Conservation (phyloP, 2,797 vertebrate genomes). For the Spinus pinus region DNA sequence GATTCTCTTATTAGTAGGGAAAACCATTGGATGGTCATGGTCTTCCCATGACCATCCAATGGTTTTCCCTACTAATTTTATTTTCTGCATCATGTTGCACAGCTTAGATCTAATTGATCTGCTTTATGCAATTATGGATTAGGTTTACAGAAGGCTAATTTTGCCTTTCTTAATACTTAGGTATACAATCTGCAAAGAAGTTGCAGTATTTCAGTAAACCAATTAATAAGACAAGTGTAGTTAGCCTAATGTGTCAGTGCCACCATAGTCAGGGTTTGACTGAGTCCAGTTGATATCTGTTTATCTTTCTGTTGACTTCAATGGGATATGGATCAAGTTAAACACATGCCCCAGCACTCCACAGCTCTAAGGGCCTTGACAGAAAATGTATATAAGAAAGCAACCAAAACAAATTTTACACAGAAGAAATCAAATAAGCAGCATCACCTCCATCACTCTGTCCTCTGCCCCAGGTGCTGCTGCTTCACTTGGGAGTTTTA, state of each 20-base stretch:
- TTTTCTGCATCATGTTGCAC: not conserved
- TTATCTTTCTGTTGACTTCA: not conserved
- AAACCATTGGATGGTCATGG: too few species aligned
- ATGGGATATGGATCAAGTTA: not conserved
- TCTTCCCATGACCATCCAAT: not conserved
- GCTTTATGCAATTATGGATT: not conserved
- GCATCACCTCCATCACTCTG: not conserved
- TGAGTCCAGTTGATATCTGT: not conserved
- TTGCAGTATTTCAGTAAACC: not conserved
- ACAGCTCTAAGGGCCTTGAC: not conserved
- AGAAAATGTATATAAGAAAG: rapidly evolving
- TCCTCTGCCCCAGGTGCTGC: not conserved
- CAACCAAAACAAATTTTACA: not conserved
- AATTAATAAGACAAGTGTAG: not conserved
- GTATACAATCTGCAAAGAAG: not conserved
- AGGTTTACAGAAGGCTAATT: not conserved
- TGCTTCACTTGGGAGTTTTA: not conserved
- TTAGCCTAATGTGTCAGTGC: not conserved
- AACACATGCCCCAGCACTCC: not conserved
- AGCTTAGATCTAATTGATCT: not conserved
- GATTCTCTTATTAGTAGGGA: not conserved
- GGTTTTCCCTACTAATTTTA: not conserved
- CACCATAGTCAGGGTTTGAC: not conserved
- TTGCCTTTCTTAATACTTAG: not conserved
- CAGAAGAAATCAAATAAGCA: not conserved